A percentile compares a stretch with the other conserved stretches of the same genome.
These are phyloP conservation scores for Hermodice carunculata DNA, from an alignment of 2,888 invertebrate species.

Conservation along the genomic window DNA sequence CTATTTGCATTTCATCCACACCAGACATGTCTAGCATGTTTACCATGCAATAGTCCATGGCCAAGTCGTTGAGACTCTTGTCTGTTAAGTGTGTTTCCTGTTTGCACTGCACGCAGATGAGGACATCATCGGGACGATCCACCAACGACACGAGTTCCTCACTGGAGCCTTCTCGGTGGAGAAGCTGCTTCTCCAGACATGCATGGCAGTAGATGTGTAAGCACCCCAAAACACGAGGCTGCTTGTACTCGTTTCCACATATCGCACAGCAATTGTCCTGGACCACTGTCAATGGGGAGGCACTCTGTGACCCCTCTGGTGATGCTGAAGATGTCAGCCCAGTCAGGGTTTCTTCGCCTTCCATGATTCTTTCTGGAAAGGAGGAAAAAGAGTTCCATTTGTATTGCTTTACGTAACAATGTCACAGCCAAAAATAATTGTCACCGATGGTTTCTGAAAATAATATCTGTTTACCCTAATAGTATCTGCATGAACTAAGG, in stretches of 20 bases:
- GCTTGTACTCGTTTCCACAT: constrained; percentile 76
- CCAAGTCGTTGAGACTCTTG: constrained; percentile 78
- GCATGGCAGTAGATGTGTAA: constrained; percentile 95
- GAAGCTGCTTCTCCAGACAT: constrained; percentile 86
- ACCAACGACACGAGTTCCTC: neutral
- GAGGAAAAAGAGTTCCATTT: too few relatives aligned
- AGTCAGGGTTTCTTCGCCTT: too few relatives aligned
- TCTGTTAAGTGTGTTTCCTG: constrained; percentile 79
- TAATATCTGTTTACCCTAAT: too few relatives aligned
- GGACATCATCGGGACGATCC: constrained; percentile 41
- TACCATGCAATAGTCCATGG: constrained; percentile 88
- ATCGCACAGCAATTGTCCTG: constrained; percentile 47
- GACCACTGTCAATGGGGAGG: too few relatives aligned
- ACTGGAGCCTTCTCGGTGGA: constrained; percentile 1
- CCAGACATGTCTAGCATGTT: constrained; percentile 72
- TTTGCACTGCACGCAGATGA: constrained; percentile 77
- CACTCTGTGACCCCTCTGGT: too few relatives aligned
- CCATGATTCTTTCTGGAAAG: too few relatives aligned
- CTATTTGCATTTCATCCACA: constrained; percentile 78
- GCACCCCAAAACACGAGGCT: constrained; percentile 91
- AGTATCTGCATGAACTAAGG: too few relatives aligned
- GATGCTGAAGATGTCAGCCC: too few relatives aligned
- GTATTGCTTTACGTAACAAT: too few relatives aligned
- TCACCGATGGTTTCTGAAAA: too few relatives aligned
- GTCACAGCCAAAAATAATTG: too few relatives aligned